These are phyloP conservation scores for Aphelenchoides avenae DNA, from an alignment of 1,140 invertebrate species.

Conservation along the genomic window DNA sequence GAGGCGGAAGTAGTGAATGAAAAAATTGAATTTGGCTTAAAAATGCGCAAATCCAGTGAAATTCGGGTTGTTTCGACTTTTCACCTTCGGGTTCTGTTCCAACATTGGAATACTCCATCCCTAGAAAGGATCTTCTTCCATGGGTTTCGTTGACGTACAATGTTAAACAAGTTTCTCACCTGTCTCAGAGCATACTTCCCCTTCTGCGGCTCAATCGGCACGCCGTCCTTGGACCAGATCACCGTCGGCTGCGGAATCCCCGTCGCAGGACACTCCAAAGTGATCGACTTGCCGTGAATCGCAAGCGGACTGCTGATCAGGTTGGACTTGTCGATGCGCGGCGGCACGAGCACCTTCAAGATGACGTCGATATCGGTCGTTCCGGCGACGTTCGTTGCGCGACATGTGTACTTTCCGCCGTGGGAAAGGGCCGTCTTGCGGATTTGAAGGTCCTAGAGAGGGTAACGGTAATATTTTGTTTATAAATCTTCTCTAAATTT, in stretches of 20 bases:
- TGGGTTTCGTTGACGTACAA: too few species aligned
- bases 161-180: conserved; percentile 7
- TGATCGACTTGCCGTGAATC: conserved; percentile 59
- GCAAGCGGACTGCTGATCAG: conserved; percentile 59
- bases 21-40: too few species aligned
- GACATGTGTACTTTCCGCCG: conserved; percentile 62
- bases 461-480: too few species aligned
- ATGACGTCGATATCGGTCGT: conserved; percentile 59
- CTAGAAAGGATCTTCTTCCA: too few species aligned
- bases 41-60: too few species aligned
- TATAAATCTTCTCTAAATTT: background rate
- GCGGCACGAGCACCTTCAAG: conserved; percentile 61
- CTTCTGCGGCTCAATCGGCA: conserved; percentile 39
- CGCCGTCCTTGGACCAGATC: conserved; percentile 60
- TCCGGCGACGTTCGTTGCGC: conserved; percentile 61
- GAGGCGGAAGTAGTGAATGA: too few species aligned
- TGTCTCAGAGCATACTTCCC: conserved; percentile 16
- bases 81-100: too few species aligned
- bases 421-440: conserved; percentile 50
- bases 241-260: conserved; percentile 59
- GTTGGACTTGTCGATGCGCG: conserved; percentile 64
- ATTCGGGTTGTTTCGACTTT: too few species aligned
- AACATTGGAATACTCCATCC: too few species aligned
- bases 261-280: conserved; percentile 62
- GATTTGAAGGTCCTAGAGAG: conserved; percentile 59